Percentiles rank a stretch among this genome's conserved stretches.
Evolutionary conservation across 2,797 vertebrate species (phyloP).

Genomic region (Antennarius maculatus): DNA sequence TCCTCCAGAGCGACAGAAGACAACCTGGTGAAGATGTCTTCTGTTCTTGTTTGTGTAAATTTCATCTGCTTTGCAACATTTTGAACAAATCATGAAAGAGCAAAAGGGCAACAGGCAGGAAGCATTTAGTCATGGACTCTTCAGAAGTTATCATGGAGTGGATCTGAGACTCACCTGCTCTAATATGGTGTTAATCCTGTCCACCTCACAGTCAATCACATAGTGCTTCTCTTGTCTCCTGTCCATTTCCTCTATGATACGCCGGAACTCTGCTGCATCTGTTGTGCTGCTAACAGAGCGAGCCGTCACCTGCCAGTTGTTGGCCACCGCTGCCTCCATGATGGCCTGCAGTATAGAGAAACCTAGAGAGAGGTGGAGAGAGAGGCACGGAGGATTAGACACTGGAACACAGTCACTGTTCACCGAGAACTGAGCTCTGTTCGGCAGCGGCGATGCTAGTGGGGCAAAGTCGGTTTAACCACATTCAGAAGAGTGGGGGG

Average conservation of each 20-base stretch:
- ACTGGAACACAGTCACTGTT: conserved; percentile 20
- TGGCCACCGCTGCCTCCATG: conserved; percentile 98
- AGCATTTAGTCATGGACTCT: conserved; percentile 8
- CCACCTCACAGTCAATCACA: conserved; percentile 97
- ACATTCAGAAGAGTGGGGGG: no score
- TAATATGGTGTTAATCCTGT: conserved; percentile 96
- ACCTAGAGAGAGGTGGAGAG: conserved; percentile 76
- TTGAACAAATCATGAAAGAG: conserved; percentile 10
- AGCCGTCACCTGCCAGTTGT: conserved; percentile 99
- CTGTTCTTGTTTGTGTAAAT: conserved; percentile 10
- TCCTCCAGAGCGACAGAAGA: no score
- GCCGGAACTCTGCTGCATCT: conserved; percentile 93
- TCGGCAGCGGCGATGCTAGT: no score
- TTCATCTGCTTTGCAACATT: conserved; percentile 4
- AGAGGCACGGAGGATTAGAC: conserved; percentile 44
- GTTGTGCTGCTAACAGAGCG: conserved; percentile 96
- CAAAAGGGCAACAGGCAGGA: background rate
- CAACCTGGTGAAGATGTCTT: background rate
- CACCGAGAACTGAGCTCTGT: conserved; percentile 26
- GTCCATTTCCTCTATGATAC: conserved; percentile 99
- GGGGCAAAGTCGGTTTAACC: no score
- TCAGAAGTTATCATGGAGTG: background rate
- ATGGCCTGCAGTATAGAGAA: conserved; percentile 99
- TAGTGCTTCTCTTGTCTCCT: conserved; percentile 97
- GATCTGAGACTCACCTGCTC: conserved; percentile 88